Base-by-base conservation (phyloP, 2,113 vertebrate species). In the Alouatta palliata region DNA sequence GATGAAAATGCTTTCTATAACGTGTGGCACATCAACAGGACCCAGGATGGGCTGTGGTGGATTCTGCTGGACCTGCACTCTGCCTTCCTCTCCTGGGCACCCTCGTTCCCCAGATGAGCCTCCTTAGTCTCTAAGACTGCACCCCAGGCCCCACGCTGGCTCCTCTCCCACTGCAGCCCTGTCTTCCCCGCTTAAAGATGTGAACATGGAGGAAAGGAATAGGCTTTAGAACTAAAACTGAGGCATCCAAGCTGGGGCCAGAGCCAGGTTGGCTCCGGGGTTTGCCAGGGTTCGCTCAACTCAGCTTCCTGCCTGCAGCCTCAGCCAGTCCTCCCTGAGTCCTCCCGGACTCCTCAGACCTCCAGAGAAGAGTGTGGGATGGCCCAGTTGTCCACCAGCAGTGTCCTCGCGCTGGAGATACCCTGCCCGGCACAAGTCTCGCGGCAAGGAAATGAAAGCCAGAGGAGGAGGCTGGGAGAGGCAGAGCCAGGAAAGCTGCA, bases 141-240 rank as follows among this genome's bases (percentile, higher is more conserved):
- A 76, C 8, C 49, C 7, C 52, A 52, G 73, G 37, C 14, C 47
- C 77, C 20, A 14, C 27, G 2, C 54, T 35, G 47, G 12, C 54
- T 70, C 91, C 61, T n/a, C 25, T 0, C 0, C 1, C 3, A 27
- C 25, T 71, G 68, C 21, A 4, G 0, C 71, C 68, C 52, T 90
- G 49, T 52, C 52, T 77, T 0, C 0, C 61, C 64, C 0, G 2
- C 56, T 0, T 23, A 27, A 2, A 45, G 40, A 35, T 40, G 20
- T 25, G 8, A 45, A 54, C 71, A 30, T 19, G 8, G 27, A 40
- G 20, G 37, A 16, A 37, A 32, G 52, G 37, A 61, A 70, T 35
- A 49, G 21, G 23, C 96, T 80, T 30, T 13, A 52, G 32, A 66
- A 64, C 9, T 8, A 12, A 8, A 45, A 23, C 56, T 25, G 35